Base-by-base conservation (phyloP, 2,888 invertebrate species). In the Agonum fuliginosum region DNA sequence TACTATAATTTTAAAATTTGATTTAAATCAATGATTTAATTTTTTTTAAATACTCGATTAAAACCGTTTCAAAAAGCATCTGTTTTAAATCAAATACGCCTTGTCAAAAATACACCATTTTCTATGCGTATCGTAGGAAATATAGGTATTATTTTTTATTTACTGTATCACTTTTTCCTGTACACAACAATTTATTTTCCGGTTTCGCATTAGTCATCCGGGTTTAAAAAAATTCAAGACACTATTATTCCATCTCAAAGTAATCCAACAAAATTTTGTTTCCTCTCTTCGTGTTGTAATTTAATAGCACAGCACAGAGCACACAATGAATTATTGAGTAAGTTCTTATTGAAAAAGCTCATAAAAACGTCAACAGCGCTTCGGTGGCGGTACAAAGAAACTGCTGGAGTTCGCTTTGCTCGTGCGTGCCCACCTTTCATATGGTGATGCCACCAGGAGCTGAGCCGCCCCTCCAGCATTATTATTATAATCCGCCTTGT, bases 401-500 rank as follows among this genome's bases (percentile, higher is more conserved):
- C 71, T 46, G 58, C 20, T 20, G 58, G 58, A n/a, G 58, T n/a
- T n/a, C n/a, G n/a, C n/a, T 19, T 8, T 17, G 19, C 48, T 30
- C 51, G 71, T 71, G 71, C 51, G 71, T 51, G 17, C 8, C 46
- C 48, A 48, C 46, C 48, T 71, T 71, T 71, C 71, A 71, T 71
- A 71, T 71, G 71, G 20, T 71, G 71, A 71, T 71, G 22, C 30
- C 30, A 17, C 58, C 30, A 30, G 30, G 4, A 5, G 6, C 30
- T 30, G 14, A 8, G 10, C 51, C 46, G 6, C 4, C 17, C 8
- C 14, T 17, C n/a, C 14, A 4, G 8, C 54, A 54, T 54, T 72
- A 72, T 72, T 72, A 72, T 72, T 72, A 72, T 54, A 72, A 72
- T 54, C 72, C n/a, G 58, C 14, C 20, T 12, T 48, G 54, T 72